phyloP scores from a whole-genome alignment of 2,797 vertebrate species.

The Halcyon smyrnensis region DNA sequence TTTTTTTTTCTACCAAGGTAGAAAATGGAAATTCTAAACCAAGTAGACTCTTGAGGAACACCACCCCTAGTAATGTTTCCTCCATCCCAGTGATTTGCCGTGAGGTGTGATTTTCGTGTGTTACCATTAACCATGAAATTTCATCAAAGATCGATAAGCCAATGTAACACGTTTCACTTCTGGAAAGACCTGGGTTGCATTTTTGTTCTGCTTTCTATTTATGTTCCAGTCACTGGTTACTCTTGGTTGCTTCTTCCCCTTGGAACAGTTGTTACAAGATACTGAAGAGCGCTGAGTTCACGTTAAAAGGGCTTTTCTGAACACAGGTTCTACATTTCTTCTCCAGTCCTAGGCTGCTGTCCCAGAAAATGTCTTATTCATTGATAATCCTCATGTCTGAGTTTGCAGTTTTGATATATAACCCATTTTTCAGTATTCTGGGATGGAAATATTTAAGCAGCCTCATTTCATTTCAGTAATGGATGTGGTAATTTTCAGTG shows the following conservation, averaged over 20 bases:
- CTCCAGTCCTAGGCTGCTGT: background rate
- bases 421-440: constrained; percentile 29
- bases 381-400: background rate
- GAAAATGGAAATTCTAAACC: background rate
- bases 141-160: background rate
- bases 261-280: background rate
- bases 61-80: background rate
- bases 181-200: background rate
- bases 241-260: background rate
- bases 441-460: constrained; percentile 36
- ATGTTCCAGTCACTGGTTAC: background rate
- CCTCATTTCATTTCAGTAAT: constrained; percentile 58
- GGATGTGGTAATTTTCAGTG: constrained; percentile 63
- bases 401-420: constrained; percentile 52
- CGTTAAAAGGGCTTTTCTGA: background rate
- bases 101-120: background rate
- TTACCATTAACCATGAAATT: background rate
- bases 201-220: background rate
- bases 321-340: background rate
- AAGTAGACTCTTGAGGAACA: background rate
- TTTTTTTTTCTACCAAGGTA: background rate
- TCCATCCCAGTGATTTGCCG: background rate
- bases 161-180: background rate
- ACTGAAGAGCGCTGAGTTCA: background rate
- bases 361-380: constrained; percentile 42